Base-by-base conservation (phyloP, 2,888 invertebrate species). In the Crematogaster levior region DNA sequence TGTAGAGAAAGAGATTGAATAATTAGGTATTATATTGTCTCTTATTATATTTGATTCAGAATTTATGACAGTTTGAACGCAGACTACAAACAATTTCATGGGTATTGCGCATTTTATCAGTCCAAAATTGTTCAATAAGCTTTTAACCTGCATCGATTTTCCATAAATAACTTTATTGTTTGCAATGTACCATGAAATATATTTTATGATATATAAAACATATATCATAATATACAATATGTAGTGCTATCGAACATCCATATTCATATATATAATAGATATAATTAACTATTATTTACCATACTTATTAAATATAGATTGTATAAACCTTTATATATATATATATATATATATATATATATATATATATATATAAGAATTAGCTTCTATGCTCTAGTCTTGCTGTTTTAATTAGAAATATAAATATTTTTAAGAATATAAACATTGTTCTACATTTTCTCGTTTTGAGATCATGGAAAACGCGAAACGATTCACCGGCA, bases 401-500 rank as follows among this genome's bases (percentile, higher is more conserved):
- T 18, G 24, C 18, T 48, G 15, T 51, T 61, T 15, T 37, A 48
- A 65, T 24, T 10, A 27, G 24, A 75, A 61, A 24, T 21, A 2
- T 34, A 3, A 30, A 37, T 15, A 77, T 18, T 43, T 30, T 48
- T 43, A 34, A 56, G 43, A 43, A 30, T 77, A 30, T 56, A 56
- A 66, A 66, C 53, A 66, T 40, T 40, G 27, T 40, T 15, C 27
- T 53, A 40, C 34, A 40, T 77, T 77, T 68, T 77, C 68, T 68
- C 43, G 40, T 77, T 68, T 68, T 37, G 66, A 56, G 43, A 77
- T 77, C 68, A 77, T 77, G 53, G 53, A 46, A 66, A 77, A 77
- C 68, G 68, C 56, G 77, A 68, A 68, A 56, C 68, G 43, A 56
- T 77, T 77, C 56, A 43, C 56, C 68, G 68, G 56, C 68, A 68